phyloP scores from a whole-genome alignment of 2,113 vertebrate species.

The Montifringilla adamsi region DNA sequence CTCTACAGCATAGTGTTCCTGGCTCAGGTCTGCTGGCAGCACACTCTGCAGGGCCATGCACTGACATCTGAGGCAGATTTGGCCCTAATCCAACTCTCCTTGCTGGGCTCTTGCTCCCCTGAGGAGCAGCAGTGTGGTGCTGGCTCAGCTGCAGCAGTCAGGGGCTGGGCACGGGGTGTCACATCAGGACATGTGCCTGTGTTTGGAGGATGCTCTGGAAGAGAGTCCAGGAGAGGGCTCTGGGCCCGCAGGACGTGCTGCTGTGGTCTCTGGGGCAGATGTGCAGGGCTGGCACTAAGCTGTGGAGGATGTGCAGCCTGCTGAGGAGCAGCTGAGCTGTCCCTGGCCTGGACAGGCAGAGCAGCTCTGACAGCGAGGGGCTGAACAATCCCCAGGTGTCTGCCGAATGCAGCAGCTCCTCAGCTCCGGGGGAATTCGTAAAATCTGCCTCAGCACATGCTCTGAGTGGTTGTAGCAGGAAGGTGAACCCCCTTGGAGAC shows the following conservation, averaged over 20 bases:
- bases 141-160: not conserved
- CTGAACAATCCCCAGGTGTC: not conserved
- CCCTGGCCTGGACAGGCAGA: not conserved
- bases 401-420: not conserved
- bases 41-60: not conserved
- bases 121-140: not conserved
- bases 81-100: not conserved
- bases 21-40: not conserved
- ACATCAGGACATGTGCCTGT: not conserved
- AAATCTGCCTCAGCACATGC: not conserved
- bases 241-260: not conserved
- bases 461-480: not conserved
- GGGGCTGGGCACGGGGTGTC: not conserved
- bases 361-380: not conserved
- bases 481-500: not conserved
- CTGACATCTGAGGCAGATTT: not conserved
- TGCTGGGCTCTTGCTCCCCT: fast-evolving
- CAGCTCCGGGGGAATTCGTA: not conserved
- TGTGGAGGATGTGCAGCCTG: not conserved
- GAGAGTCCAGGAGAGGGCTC: not conserved
- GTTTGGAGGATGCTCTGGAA: not conserved
- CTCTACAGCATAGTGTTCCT: not conserved
- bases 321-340: not conserved
- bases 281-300: not conserved
- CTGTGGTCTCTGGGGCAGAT: not conserved